These are phyloP conservation scores for Polyodon spathula DNA, from an alignment of 2,113 vertebrate genomes.

Conservation along the genomic window DNA sequence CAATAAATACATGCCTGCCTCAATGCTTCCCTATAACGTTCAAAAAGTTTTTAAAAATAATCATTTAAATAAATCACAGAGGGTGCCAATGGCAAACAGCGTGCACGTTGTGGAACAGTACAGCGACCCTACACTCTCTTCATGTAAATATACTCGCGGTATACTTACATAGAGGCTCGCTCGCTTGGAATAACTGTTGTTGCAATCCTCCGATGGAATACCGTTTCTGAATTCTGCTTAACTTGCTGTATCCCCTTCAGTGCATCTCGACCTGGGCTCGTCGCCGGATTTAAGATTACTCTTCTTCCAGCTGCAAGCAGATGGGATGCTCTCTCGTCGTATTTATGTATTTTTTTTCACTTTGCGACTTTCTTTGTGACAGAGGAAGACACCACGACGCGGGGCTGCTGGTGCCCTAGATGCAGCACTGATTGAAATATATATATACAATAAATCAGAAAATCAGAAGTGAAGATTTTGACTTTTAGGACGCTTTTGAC, in stretches of 20 bases:
- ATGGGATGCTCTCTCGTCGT: slow-evolving; percentile 16
- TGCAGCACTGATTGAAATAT: slow-evolving; percentile 33
- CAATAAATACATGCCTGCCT: no score
- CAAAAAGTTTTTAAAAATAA: no score
- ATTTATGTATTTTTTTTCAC: slow-evolving; percentile 27
- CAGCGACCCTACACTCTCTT: no score
- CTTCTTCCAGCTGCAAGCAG: slow-evolving; percentile 28
- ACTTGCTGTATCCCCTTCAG: slow-evolving; percentile 11
- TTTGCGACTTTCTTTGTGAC: no score
- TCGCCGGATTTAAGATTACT: slow-evolving; percentile 22
- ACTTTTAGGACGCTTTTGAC: slow-evolving; percentile 48
- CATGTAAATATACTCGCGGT: background rate
- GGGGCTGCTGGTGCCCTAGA: slow-evolving; percentile 45
- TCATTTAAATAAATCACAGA: no score
- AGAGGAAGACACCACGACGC: slow-evolving; percentile 28
- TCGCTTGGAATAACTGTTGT: slow-evolving; percentile 19
- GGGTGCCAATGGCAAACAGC: no score
- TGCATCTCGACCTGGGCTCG: slow-evolving; percentile 22
- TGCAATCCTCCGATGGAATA: slow-evolving; percentile 18
- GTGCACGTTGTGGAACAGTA: no score
- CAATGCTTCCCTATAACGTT: no score
- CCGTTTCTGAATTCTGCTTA: slow-evolving; percentile 4
- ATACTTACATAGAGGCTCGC: slow-evolving; percentile 13
- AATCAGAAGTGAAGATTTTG: slow-evolving; percentile 52
- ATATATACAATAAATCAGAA: slow-evolving; percentile 39